Conservation (phyloP, 2,797 vertebrate genomes). For the Manis pentadactyla region DNA sequence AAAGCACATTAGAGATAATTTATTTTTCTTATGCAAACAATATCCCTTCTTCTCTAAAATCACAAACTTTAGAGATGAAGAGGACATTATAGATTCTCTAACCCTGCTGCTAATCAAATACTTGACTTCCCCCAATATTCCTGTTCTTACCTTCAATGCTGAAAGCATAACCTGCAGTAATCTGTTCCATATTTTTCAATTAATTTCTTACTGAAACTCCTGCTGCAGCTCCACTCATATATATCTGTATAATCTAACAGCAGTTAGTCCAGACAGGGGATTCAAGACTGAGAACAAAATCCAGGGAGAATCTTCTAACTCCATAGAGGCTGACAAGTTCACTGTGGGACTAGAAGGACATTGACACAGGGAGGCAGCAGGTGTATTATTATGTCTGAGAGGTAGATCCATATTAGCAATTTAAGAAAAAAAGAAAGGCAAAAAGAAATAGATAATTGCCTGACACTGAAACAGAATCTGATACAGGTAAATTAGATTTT, state of each 20-base stretch:
- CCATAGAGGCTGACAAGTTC: background rate
- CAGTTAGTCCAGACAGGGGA: background rate
- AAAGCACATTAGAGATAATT: conserved; percentile 20
- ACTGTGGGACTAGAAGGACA: background rate
- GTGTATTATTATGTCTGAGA: background rate
- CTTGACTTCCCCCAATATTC: background rate
- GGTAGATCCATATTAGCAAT: background rate
- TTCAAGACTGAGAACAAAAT: background rate
- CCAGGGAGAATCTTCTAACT: background rate
- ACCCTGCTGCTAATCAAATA: background rate
- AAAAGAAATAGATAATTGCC: background rate
- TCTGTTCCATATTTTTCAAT: background rate
- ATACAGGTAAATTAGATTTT: background rate
- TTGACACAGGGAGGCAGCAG: background rate
- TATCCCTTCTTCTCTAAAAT: background rate
- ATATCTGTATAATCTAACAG: background rate
- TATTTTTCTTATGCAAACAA: conserved; percentile 11
- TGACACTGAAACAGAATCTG: background rate
- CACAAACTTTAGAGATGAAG: conserved; percentile 8
- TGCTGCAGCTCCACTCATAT: background rate
- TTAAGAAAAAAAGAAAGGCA: background rate
- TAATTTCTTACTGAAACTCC: background rate
- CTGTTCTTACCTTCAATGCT: background rate
- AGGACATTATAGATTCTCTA: background rate
- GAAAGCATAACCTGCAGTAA: background rate